Evolutionary conservation across 2,113 vertebrate species (phyloP), one percentile per base, ranked within the genome.

Genomic region (Aleadryas rufinucha): DNA sequence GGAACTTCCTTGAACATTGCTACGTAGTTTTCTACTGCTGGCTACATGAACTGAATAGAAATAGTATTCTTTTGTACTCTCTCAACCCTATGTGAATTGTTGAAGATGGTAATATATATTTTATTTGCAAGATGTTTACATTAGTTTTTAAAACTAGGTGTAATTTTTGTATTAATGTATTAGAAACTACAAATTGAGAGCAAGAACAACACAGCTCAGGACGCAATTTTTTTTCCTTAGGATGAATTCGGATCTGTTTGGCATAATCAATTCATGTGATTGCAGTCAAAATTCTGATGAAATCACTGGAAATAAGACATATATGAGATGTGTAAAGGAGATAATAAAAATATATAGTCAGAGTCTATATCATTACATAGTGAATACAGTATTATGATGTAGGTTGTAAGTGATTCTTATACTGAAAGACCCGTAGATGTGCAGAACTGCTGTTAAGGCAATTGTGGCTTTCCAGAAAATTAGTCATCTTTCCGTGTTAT

Each of bases 321-420:
- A 6, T 41, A 33, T 37, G n/a, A 56, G 31, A 52, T 39, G 28
- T 60, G 31, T 72, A 30, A 81, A 88, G 24, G 27, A 72, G 35
- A 39, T 66, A 33, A 82, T 57, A 41, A 39, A 84, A 77, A 80
- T 56, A 27, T 10, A 21, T 9, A 11, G 16, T 47, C 45, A 59
- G 11, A 68, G 30, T 63, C 42, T 82, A 0, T 59, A 41, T 52
- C 12, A 13, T 50, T 59, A 39, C 3, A 0, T 50, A 77, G n/a
- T n/a, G n/a, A n/a, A n/a, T n/a, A n/a, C n/a, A 65, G 11, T 41
- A 24, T 35, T 75, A 17, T 0, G 0, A 9, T 54, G 13, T 9
- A 47, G 33, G 8, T 68, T 84, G 63, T 45, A 71, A 92, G 7
- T 35, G 49, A 65, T 57, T 68, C 9, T 84, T 79, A 28, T 4